Evolutionary conservation across 1,140 invertebrate species (phyloP).

Genomic region (Pseudomyrmex gracilis): DNA sequence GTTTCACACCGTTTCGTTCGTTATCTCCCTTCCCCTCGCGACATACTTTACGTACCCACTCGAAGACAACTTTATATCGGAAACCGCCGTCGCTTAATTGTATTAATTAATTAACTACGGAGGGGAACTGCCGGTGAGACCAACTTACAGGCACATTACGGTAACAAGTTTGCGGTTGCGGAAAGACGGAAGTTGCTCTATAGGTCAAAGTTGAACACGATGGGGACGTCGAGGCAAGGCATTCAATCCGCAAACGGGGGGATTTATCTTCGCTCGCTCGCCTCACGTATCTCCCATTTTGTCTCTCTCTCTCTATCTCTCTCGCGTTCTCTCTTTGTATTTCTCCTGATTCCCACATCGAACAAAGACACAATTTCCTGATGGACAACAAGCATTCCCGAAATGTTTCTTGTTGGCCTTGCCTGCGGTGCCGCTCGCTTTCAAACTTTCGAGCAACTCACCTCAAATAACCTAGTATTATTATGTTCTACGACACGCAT

Average conservation of each 20-base stretch:
- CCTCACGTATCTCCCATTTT: slow-evolving; percentile 47
- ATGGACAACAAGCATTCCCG: slow-evolving; percentile 27
- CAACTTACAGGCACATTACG: slow-evolving; percentile 57
- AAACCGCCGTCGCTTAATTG: slow-evolving; percentile 45
- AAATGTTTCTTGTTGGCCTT: slow-evolving; percentile 1
- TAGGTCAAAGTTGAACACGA: slow-evolving; percentile 61
- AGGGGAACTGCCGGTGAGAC: slow-evolving; percentile 33
- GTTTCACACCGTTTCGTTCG: slow-evolving; percentile 6
- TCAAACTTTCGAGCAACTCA: slow-evolving; percentile 15
- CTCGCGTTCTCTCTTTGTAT: slow-evolving; percentile 34
- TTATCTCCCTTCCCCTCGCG: too few species aligned
- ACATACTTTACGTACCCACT: slow-evolving; percentile 33
- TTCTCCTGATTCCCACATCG: slow-evolving; percentile 38
- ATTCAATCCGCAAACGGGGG: slow-evolving; percentile 61
- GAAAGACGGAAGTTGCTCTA: slow-evolving; percentile 61
- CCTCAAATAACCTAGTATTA: background rate
- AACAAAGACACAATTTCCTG: slow-evolving; percentile 48
- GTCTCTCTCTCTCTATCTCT: slow-evolving; percentile 36
- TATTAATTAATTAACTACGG: slow-evolving; percentile 60
- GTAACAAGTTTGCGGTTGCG: slow-evolving; percentile 61
- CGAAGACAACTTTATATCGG: slow-evolving; percentile 55
- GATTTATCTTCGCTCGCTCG: slow-evolving; percentile 53
- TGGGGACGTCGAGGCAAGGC: slow-evolving; percentile 53
- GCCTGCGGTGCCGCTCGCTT: background rate
- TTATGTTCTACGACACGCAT: too few species aligned